Base-by-base conservation (phyloP, 1,140 invertebrate genomes). In the Zaprionus ornatus region DNA sequence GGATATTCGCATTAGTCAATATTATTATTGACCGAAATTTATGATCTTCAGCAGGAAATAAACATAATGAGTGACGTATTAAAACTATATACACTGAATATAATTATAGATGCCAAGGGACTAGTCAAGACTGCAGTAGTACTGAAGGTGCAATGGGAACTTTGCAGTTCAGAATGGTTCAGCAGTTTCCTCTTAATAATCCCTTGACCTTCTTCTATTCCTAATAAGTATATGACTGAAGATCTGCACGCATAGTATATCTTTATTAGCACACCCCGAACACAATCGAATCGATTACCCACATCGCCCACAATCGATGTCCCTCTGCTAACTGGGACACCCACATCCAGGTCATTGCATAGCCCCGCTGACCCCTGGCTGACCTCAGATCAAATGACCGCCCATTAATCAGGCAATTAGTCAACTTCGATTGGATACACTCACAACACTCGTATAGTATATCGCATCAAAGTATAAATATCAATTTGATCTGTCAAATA, bases 401-500 rank as follows among this genome's bases (percentile, higher is more conserved):
- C 67, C 69, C 68, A 84, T 86, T 86, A 87, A 88, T 80, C 77
- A 74, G 75, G 37, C 85, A 88, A 88, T 88, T 88, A 88, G 84
- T 84, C 73, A 74, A 66, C 59, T 70, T 68, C 74, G 60, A 77
- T 56, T 55, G 32, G 27, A 73, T 62, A 37, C 57, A 74, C 64
- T 40, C 77, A 59, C 48, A 66, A 70, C 17, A 17, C 40, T 17
- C 66, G 81, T 71, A 17, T 50, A 37, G 32, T 37, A 15, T 82
- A 80, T 77, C 73, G 67, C 74, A 82, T 86, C 78, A 82, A 69
- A 59, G 85, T 85, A 88, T 90, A 90, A 90, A 90, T 90, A 90
- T 90, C 86, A 90, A 90, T 90, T 90, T 87, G 74, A 90, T 87
- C 82, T 87, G 87, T 91, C 82, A 87, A 90, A 90, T 90, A 90